Conservation (phyloP, 2,797 vertebrate species). For the Oryzias sinensis region DNA sequence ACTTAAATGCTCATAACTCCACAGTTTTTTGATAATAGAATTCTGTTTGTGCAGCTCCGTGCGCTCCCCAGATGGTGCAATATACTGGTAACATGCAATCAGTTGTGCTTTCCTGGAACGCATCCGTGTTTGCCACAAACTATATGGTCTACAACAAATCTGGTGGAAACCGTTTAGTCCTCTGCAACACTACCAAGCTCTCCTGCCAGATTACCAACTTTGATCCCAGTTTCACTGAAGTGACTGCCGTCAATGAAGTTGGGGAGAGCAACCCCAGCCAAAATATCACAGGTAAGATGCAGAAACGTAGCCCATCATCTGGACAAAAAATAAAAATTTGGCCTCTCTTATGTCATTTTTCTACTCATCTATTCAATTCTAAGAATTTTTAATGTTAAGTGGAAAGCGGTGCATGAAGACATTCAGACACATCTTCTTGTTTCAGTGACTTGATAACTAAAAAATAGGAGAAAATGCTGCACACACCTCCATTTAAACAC, state of each 20-base stretch:
- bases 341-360: background rate
- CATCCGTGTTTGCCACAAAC: constrained; percentile 52
- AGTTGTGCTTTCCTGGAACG: constrained; percentile 63
- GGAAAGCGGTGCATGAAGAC: no score
- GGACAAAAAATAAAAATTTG: background rate
- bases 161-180: background rate
- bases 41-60: constrained; percentile 65
- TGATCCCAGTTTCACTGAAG: constrained; percentile 18
- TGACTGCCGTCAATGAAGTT: constrained; percentile 70
- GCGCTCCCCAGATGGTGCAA: constrained; percentile 58
- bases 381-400: background rate
- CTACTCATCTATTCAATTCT: background rate
- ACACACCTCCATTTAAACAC: no score
- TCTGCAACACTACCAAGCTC: constrained; percentile 67
- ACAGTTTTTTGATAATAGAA: background rate
- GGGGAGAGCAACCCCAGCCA: constrained; percentile 68
- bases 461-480: no score
- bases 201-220: constrained; percentile 60
- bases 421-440: no score
- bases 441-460: no score
- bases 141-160: constrained; percentile 64
- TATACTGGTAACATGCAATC: constrained; percentile 33
- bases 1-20: background rate
- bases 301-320: background rate
- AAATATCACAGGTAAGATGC: constrained; percentile 50